Percentiles rank a stretch among this genome's conserved stretches.
These are phyloP conservation scores for Dusona sp. DNA, from an alignment of 2,888 invertebrate species.

Conservation along the genomic window DNA sequence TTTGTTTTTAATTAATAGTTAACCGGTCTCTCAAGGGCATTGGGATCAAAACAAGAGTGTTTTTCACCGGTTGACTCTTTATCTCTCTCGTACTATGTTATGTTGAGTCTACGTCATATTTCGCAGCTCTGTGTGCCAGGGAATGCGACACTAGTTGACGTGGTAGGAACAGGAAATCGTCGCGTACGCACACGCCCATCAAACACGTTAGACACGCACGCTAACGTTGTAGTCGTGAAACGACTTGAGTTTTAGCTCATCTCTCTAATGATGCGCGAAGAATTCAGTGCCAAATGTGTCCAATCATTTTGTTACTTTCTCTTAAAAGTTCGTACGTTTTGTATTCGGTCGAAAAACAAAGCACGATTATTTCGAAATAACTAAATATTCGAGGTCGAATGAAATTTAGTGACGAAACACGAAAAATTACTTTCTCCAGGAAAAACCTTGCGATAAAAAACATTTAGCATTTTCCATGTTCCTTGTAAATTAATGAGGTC, in stretches of 20 bases:
- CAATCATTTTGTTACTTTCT: background rate
- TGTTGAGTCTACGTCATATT: background rate
- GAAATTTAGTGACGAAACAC: background rate
- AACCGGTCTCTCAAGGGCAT: conserved; percentile 53
- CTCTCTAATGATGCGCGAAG: background rate
- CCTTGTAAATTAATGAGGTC: no score
- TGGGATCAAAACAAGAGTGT: conserved; percentile 50
- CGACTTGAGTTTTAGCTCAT: conserved; percentile 2
- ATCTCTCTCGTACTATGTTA: background rate
- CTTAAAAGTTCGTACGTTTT: background rate
- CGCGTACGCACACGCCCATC: background rate
- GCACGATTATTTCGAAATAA: background rate
- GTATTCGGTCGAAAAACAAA: background rate
- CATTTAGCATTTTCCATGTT: no score
- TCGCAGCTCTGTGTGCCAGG: background rate
- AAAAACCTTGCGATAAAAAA: no score
- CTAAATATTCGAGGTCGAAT: background rate
- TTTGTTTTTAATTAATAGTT: background rate
- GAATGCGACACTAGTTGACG: conserved; percentile 3
- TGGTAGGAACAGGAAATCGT: conserved; percentile 22
- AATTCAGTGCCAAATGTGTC: conserved; percentile 2
- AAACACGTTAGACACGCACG: background rate
- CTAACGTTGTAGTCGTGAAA: background rate
- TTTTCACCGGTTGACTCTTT: conserved; percentile 8
- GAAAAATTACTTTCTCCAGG: no score